Evolutionary conservation across 2,113 vertebrate species (phyloP).

Genomic region (Eulemur macaco): DNA sequence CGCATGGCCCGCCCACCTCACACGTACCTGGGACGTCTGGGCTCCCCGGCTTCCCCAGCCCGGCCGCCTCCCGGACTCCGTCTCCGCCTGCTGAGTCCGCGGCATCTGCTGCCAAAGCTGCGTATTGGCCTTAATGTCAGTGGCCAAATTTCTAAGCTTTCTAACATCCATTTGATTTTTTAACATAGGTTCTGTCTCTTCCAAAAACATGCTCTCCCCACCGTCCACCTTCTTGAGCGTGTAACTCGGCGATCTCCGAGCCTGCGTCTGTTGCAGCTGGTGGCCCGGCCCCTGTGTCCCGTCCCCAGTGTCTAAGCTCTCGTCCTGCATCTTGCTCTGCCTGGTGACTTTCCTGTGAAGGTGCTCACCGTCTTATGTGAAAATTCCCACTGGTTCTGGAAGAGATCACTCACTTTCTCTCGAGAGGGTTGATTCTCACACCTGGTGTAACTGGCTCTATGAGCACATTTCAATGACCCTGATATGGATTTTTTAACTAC

Average conservation of each 20-base stretch:
- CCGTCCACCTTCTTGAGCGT: no score
- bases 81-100: not conserved
- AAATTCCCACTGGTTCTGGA: not conserved
- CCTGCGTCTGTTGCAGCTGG: no score
- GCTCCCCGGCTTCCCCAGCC: not conserved
- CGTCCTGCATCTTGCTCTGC: no score
- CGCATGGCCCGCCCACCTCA: no score
- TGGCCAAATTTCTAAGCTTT: not conserved
- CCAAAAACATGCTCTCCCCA: not conserved
- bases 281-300: not conserved
- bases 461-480: no score
- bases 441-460: not conserved
- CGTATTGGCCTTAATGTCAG: not conserved
- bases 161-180: not conserved
- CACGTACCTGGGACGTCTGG: no score
- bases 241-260: not conserved
- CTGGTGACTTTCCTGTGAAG: not conserved
- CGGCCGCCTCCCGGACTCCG: not conserved
- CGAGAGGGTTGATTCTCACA: no score
- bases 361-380: no score
- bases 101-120: not conserved
- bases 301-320: no score
- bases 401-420: not conserved
- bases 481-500: no score
- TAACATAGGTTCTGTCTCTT: not conserved